phyloP scores from a whole-genome alignment of 2,113 vertebrate species.

The Vidua macroura region DNA sequence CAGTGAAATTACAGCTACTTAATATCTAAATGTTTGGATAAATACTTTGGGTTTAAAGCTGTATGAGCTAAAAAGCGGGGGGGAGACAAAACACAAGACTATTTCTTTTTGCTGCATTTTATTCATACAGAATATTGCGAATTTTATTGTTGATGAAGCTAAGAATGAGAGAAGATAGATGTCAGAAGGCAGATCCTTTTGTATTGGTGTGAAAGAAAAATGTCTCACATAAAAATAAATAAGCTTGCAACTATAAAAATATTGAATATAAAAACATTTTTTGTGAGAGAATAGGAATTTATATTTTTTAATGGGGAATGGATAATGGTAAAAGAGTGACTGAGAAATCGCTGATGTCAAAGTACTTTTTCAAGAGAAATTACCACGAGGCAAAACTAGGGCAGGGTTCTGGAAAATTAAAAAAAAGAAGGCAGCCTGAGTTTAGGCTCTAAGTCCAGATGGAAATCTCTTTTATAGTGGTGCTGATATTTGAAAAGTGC shows the following conservation, averaged over 20 bases:
- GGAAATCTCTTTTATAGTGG: background rate
- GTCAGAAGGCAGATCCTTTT: slow-evolving; percentile 2
- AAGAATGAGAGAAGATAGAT: slow-evolving; percentile 19
- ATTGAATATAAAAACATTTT: background rate
- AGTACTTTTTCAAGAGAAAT: background rate
- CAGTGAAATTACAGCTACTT: background rate
- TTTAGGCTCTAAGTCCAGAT: background rate
- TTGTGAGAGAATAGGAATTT: background rate
- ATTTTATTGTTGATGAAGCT: slow-evolving; percentile 30
- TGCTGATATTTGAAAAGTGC: background rate
- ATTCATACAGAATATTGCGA: background rate
- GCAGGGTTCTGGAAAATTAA: background rate
- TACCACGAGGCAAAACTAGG: background rate
- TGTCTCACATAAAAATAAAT: background rate
- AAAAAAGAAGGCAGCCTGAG: background rate
- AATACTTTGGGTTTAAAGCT: background rate
- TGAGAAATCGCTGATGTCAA: background rate
- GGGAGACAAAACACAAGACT: background rate
- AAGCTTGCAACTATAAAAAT: slow-evolving; percentile 16
- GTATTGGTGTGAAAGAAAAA: slow-evolving; percentile 17
- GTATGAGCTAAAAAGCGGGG: background rate
- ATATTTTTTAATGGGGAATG: background rate
- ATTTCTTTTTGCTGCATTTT: slow-evolving; percentile 7
- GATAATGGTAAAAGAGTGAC: background rate
- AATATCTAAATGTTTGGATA: background rate